These are phyloP conservation scores for Pseudopodoces humilis DNA, from an alignment of 2,113 vertebrate genomes.

Conservation along the genomic window DNA sequence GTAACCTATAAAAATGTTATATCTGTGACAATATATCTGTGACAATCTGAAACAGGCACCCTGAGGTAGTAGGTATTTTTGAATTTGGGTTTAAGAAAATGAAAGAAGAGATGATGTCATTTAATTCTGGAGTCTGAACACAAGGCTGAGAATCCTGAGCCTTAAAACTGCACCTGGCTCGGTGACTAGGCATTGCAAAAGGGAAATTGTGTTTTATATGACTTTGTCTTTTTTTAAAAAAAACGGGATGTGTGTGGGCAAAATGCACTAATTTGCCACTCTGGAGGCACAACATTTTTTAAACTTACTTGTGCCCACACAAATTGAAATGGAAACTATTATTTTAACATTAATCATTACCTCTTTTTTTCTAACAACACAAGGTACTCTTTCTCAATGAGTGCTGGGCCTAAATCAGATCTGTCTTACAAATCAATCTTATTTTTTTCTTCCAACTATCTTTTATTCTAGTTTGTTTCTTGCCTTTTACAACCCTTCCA, in stretches of 20 bases:
- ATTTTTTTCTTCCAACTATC: neutral
- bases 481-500: neutral
- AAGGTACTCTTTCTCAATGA: neutral
- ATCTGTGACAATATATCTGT: neutral
- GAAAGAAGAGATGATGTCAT: neutral
- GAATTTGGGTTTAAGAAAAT: neutral
- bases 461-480: neutral
- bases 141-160: neutral
- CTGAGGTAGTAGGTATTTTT: neutral
- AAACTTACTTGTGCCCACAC: neutral
- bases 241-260: neutral
- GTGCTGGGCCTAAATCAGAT: neutral
- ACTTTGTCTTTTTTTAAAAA: neutral
- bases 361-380: neutral
- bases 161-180: neutral
- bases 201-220: neutral
- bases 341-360: neutral
- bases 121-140: neutral
- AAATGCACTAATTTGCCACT: constrained; percentile 11
- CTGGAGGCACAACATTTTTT: neutral
- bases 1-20: neutral
- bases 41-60: neutral
- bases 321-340: constrained; percentile 43
- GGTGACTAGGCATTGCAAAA: neutral
- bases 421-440: neutral